A percentile compares a stretch with the other conserved stretches of the same genome.
phyloP scores from a whole-genome alignment of 2,113 vertebrate genomes.

The Petaurus breviceps region DNA sequence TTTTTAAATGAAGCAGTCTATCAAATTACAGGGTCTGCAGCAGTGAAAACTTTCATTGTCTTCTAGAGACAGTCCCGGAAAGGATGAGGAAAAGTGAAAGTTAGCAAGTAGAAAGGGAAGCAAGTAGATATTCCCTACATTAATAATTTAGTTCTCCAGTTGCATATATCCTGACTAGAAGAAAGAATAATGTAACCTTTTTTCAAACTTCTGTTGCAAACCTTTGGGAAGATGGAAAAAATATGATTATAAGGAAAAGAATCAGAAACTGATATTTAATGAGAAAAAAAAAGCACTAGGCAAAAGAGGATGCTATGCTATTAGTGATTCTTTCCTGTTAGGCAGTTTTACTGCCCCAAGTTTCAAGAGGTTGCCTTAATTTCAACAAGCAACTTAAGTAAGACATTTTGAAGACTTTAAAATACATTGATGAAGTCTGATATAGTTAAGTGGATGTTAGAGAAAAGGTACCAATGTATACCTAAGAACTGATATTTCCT shows the following conservation, averaged over 20 bases:
- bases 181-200: slow-evolving; percentile 5
- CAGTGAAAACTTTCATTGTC: slow-evolving; percentile 1
- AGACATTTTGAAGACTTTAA: slow-evolving; percentile 21
- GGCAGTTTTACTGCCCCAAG: background rate
- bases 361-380: background rate
- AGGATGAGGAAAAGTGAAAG: background rate
- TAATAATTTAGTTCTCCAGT: slow-evolving; percentile 1
- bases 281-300: background rate
- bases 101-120: background rate
- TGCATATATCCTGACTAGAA: slow-evolving; percentile 33
- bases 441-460: background rate
- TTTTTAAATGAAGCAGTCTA: background rate
- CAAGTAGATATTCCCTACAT: background rate
- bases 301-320: background rate
- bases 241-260: background rate
- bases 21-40: background rate
- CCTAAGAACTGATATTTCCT: slow-evolving; percentile 17
- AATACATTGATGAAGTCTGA: background rate
- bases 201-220: background rate
- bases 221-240: slow-evolving; percentile 21
- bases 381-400: slow-evolving; percentile 5
- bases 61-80: background rate
- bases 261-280: background rate
- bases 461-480: background rate
- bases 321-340: background rate